Conservation (phyloP, 2,888 invertebrate species). For the Oligia strigilis region DNA sequence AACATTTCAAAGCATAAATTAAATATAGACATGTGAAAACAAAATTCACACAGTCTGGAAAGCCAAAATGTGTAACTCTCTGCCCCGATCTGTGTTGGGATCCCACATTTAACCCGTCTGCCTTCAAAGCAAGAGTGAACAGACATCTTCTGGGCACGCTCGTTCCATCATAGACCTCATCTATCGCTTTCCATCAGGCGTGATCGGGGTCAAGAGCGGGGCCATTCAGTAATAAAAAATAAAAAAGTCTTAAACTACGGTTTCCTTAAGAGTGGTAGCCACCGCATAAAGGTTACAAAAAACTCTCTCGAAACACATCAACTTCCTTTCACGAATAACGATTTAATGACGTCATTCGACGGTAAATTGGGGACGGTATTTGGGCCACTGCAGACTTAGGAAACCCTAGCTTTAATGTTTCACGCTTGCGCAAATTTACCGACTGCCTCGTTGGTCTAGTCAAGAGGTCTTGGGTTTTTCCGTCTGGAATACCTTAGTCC, state of each 20-base stretch:
- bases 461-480: no score
- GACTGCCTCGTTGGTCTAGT: not conserved
- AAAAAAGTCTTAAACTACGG: not conserved
- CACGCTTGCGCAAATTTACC: not conserved
- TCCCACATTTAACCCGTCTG: no score
- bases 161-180: no score
- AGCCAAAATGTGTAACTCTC: no score
- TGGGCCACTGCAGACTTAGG: not conserved
- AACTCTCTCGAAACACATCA: not conserved
- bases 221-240: no score
- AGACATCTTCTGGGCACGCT: no score
- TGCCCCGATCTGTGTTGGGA: no score
- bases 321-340: not conserved
- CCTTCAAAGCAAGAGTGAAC: no score
- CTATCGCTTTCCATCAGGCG: no score
- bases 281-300: not conserved
- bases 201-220: no score
- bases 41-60: no score
- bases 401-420: not conserved
- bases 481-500: not conserved
- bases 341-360: not conserved
- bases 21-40: not conserved
- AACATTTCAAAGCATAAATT: not conserved
- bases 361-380: not conserved
- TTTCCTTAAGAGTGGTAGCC: not conserved